Conservation (phyloP, 92 coral and sea anemone species). For the Porites divaricata region DNA sequence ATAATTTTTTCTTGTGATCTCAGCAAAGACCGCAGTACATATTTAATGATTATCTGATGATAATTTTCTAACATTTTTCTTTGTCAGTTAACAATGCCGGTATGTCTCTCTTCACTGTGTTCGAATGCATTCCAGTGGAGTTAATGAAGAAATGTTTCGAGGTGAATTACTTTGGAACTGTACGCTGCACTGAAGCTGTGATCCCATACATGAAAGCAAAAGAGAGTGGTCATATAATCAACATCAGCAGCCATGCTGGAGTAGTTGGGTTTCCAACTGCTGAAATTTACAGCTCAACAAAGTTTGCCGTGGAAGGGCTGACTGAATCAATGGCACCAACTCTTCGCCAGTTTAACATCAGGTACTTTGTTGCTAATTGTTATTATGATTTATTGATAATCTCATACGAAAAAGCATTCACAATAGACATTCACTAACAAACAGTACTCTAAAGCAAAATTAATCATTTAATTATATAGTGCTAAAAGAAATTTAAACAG, state of each 20-base stretch:
- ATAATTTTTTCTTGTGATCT: too few species aligned
- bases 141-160: conserved; percentile 60
- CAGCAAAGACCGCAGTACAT: too few species aligned
- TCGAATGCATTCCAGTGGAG: conserved; percentile 68
- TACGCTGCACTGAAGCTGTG: conserved; percentile 78
- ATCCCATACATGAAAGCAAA: conserved; percentile 82
- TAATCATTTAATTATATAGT: too few species aligned
- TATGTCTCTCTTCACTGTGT: conserved; percentile 48
- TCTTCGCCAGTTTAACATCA: conserved; percentile 69
- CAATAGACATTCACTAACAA: too few species aligned
- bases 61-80: background rate
- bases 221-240: conserved; percentile 73
- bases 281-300: conserved; percentile 74
- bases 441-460: too few species aligned
- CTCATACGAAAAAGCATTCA: too few species aligned
- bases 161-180: conserved; percentile 79
- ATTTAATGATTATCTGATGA: too few species aligned
- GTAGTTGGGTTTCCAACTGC: conserved; percentile 68
- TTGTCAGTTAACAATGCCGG: conserved; percentile 90
- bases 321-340: conserved; percentile 79
- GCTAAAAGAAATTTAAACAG: too few species aligned
- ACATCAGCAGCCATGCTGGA: conserved; percentile 76
- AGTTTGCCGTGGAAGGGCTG: conserved; percentile 88
- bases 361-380: conserved; percentile 21
- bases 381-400: too few species aligned